These are phyloP conservation scores for Monodelphis domestica DNA, from an alignment of 2,797 vertebrate genomes.

Conservation along the genomic window DNA sequence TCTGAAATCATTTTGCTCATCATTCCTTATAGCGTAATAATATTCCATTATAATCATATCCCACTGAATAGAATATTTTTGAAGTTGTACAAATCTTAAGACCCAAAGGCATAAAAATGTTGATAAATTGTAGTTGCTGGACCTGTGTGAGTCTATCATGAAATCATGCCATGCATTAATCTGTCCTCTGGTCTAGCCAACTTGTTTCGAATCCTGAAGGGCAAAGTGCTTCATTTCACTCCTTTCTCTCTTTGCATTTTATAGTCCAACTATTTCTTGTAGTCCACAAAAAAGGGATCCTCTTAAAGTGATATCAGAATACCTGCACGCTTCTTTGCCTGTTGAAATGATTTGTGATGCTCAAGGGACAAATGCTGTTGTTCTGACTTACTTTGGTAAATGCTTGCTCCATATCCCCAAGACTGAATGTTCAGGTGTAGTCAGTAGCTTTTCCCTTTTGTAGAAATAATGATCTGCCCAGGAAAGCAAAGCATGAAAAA, in stretches of 20 bases:
- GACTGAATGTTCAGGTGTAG: too few species aligned
- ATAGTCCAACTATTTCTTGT: not conserved
- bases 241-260: slow-evolving; percentile 28
- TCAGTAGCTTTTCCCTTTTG: not conserved
- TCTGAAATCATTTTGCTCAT: too few species aligned
- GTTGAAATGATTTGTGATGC: not conserved
- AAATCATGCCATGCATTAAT: not conserved
- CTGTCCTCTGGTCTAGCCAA: not conserved
- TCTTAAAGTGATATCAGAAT: slow-evolving; percentile 43
- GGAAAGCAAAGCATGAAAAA: slow-evolving; percentile 28
- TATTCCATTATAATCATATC: too few species aligned
- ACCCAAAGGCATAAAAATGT: not conserved
- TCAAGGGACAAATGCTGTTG: not conserved
- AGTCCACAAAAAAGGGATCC: slow-evolving; percentile 9
- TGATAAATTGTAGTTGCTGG: not conserved
- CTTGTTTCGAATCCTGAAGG: not conserved
- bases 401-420: too few species aligned
- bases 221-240: not conserved
- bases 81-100: not conserved
- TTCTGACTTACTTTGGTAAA: not conserved
- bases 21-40: too few species aligned
- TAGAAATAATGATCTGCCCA: not conserved
- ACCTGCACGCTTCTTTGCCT: not conserved
- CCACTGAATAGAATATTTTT: not conserved
- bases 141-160: not conserved